Evolutionary conservation across 2,888 invertebrate species (phyloP), one percentile per base, ranked within the genome.

Genomic region (Melipona beecheii): DNA sequence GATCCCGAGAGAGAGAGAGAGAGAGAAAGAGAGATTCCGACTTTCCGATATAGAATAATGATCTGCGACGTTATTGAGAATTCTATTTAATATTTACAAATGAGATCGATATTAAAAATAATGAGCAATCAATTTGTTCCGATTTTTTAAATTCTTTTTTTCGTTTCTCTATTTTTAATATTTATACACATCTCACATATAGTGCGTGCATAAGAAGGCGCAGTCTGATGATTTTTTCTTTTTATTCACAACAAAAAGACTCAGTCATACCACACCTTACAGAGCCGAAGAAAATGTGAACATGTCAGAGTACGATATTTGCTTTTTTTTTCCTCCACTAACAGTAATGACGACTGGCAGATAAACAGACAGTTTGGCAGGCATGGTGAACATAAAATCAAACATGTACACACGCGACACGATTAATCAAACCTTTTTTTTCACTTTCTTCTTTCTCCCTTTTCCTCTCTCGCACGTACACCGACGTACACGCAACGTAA

Each of bases 351-450:
- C 92, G 92, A 93, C 92, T 93, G 93, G 93, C 92, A 91, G 91
- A 93, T 91, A 90, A 93, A 93, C 90, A 92, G 92, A 93, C 90
- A 92, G 85, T 93, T 94, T 93, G 92, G 93, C 93, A 94, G 93
- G 91, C 92, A 93, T 93, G 86, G 89, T 85, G 81, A 90, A 90
- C 85, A 66, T 90, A 90, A 90, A 90, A 87, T 88, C 91, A 87
- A 84, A 91, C 90, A 89, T 86, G 74, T 90, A 90, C 85, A 87
- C 88, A 85, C 88, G 43, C 43, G 81, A 90, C 88, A 88, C 87
- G 86, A 81, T 72, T 89, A 87, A 88, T 86, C 90, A 88, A 89
- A 89, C 90, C 90, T 83, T 85, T 81, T 71, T 79, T 72, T 75
- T 77, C 21, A n/a, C 17, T 21, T 21, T 27, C 69, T 66, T 27